A percentile compares a stretch with the other conserved stretches of the same genome.
phyloP scores from a whole-genome alignment of 2,797 vertebrate genomes.

The Phataginus tricuspis region DNA sequence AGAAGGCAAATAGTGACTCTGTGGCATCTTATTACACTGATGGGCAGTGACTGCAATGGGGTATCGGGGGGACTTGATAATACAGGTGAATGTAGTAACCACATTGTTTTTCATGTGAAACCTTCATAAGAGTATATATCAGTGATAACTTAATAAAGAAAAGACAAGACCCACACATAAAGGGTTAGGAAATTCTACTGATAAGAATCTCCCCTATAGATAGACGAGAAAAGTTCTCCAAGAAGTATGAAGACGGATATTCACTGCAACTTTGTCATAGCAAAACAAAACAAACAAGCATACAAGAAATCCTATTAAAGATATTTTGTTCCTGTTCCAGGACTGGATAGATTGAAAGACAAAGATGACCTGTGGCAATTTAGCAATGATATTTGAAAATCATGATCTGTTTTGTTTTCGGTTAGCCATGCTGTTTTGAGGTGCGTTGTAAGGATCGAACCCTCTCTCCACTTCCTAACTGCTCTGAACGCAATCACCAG shows the following conservation, averaged over 20 bases:
- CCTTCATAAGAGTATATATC: too few relatives aligned
- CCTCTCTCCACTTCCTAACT: not conserved
- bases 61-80: too few relatives aligned
- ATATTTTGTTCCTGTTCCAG: not conserved
- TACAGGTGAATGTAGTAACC: too few relatives aligned
- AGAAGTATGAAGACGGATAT: not conserved
- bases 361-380: not conserved
- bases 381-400: not conserved
- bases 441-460: not conserved
- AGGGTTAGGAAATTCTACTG: not conserved
- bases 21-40: too few relatives aligned
- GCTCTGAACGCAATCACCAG: not conserved
- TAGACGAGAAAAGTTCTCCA: not conserved
- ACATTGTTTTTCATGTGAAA: too few relatives aligned
- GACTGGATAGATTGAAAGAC: too few relatives aligned
- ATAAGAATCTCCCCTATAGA: not conserved
- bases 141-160: not conserved
- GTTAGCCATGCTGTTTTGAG: not conserved
- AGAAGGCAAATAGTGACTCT: too few relatives aligned
- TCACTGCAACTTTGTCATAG: not conserved
- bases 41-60: too few relatives aligned
- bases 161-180: not conserved
- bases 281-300: not conserved
- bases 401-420: not conserved
- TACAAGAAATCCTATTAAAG: not conserved